Conservation (phyloP, 2,113 vertebrate genomes). For the Procavia capensis region DNA sequence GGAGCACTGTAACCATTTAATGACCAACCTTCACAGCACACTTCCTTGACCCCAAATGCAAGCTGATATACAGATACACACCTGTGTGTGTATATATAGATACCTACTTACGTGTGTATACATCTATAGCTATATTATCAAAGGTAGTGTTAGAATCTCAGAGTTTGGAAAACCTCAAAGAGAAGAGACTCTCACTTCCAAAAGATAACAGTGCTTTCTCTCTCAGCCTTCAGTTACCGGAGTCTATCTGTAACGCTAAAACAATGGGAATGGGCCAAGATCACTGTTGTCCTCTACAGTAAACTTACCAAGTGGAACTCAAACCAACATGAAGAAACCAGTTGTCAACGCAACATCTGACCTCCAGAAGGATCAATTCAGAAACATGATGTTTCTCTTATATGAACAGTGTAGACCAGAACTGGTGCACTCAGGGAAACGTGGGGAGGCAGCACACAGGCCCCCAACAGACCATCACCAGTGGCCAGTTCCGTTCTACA, state of each 20-base stretch:
- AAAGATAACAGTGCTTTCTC: constrained; percentile 13
- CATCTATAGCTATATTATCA: background rate
- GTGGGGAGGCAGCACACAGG: background rate
- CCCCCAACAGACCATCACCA: background rate
- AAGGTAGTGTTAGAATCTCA: background rate
- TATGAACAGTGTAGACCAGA: background rate
- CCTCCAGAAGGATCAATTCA: background rate
- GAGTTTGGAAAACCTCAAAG: background rate
- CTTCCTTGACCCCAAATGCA: constrained; percentile 31
- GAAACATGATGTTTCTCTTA: background rate
- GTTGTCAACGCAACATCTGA: background rate
- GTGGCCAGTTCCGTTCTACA: background rate
- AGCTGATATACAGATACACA: background rate
- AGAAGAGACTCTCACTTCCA: constrained; percentile 17
- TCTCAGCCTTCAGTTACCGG: background rate
- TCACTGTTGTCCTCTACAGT: background rate
- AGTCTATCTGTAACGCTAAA: constrained; percentile 8
- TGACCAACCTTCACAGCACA: constrained; percentile 27
- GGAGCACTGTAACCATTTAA: background rate
- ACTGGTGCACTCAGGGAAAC: background rate
- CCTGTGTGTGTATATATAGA: background rate
- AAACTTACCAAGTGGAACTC: constrained; percentile 7
- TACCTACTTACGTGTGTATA: background rate
- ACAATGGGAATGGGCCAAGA: background rate
- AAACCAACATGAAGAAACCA: constrained; percentile 32